Base-by-base conservation (phyloP, 2,113 vertebrate species). In the Haemorhous mexicanus region DNA sequence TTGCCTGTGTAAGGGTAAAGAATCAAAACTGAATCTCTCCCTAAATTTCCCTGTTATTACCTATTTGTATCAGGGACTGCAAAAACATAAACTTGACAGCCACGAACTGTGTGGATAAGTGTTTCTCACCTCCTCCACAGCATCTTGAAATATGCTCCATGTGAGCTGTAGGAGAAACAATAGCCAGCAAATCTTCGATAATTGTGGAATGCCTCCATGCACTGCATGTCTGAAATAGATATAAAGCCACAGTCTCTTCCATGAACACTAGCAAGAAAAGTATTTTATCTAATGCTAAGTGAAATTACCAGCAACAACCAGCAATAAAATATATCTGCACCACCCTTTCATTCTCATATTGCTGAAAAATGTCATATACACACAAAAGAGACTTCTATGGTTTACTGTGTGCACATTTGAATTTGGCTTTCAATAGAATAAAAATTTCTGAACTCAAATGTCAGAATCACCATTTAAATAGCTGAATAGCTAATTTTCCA, bases 61-160 rank as follows among this genome's bases (percentile, higher is more conserved):
- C 10, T 61, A 56, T 94, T 70, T 90, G 43, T 84, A 85, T 72
- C 24, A 83, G 20, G 28, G 17, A 63, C 59, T 75, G 78, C 33
- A 78, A 84, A 87, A 96, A 32, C 39, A 74, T 84, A 88, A 93
- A 72, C 44, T 35, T 78, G 44, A 88, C 90, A 95, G 72, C 28
- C 59, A 64, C 47, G 76, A 64, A 49, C 43, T 70, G 24, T n/a
- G 72, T 62, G 61, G 50, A 10, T 89, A 28, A 37, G 27, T 46
- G 69, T 82, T 96, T 87, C 80, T 95, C 20, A 1, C 69, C 64
- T 93, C 50, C 90, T 94, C 76, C 44, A 58, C 20, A 27, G 67
- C 78, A 94, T 91, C 83, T 90, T 93, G 91, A 93, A 88, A 80
- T 55, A 76, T 17, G 43, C 41, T 90, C 32, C 55, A 53, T 37